Evolutionary conservation across 2,797 vertebrate genomes (phyloP), one percentile per base, ranked within the genome.

Genomic region (Threskiornis aethiopicus): DNA sequence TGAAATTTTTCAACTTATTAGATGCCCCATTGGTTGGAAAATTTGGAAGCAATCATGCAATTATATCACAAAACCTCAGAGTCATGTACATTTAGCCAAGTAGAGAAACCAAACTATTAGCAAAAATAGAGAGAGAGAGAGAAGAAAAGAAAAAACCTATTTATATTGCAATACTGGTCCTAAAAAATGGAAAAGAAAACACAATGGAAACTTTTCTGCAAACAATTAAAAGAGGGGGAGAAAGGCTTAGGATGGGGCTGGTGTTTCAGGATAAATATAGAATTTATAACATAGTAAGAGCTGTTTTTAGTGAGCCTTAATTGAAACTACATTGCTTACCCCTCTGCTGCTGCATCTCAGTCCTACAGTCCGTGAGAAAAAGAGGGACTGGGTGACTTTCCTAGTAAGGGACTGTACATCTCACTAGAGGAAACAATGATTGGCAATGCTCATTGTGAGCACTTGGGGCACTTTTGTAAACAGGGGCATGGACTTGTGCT

Each of bases 251-350:
- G 79, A 96, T 96, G 91, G 84, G 83, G 58, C 82, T 95, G 80
- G 62, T 93, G 84, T 94, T 95, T 93, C 85, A 89, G 85, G 90
- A 97, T 98, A 98, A 98, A 98, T 98, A 97, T 97, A 98, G 97
- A 95, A 97, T 97, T 97, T 97, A 97, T 97, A 97, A 97, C 97
- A 97, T 97, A 98, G 95, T 97, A 98, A 97, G 97, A 97, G 95
- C 96, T 83, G 91, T 90, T 96, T 97, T 98, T 97, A 96, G 96
- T 97, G 95, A 93, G 89, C 90, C 87, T 97, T 98, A 97, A 98
- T 98, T 98, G 96, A 97, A 98, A 97, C 91, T 96, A 95, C 90
- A 96, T 98, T 97, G 93, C 87, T 89, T 93, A 71, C 77, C 92
- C 84, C 82, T 95, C 72, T 84, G 42, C 78, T 93, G 78, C 83